A percentile compares a stretch with the other conserved stretches of the same genome.
These are phyloP conservation scores for Lordiphosa collinella DNA, from an alignment of 1,140 invertebrate species.

Conservation along the genomic window DNA sequence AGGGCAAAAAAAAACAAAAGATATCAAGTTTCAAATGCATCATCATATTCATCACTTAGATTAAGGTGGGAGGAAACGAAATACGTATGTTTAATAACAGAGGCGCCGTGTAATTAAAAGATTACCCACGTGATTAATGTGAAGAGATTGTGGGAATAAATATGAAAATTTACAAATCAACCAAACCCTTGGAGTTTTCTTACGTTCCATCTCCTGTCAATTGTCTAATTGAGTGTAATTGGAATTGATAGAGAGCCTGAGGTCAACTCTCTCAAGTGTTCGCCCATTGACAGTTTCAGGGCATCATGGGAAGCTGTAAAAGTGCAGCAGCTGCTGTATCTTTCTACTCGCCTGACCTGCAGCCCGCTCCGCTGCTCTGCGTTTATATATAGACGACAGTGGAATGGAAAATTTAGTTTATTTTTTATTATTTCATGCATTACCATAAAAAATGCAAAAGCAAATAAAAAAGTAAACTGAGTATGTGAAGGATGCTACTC, in stretches of 20 bases:
- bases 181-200: conserved; percentile 8
- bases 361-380: conserved; percentile 2
- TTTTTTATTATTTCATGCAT: not conserved
- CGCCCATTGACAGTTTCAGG: conserved; percentile 31
- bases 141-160: too few relatives aligned
- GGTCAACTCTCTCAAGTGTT: conserved; percentile 22
- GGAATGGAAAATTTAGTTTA: conserved; percentile 39
- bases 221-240: conserved; percentile 57
- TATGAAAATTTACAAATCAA: conserved; percentile 11
- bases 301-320: conserved; percentile 53
- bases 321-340: conserved; percentile 48
- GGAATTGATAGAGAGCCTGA: conserved; percentile 30
- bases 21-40: too few relatives aligned
- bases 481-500: conserved; percentile 4
- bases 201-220: not conserved
- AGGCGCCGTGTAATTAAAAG: too few relatives aligned
- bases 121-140: too few relatives aligned
- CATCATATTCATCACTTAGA: too few relatives aligned
- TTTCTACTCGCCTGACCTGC: conserved; percentile 34
- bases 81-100: too few relatives aligned
- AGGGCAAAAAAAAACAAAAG: too few relatives aligned
- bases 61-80: too few relatives aligned
- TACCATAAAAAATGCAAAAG: not conserved
- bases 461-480: conserved; percentile 20
- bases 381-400: not conserved